Conservation (phyloP, 37 sponge, comb jelly and placozoan species). For the Tethya wilhelma region DNA sequence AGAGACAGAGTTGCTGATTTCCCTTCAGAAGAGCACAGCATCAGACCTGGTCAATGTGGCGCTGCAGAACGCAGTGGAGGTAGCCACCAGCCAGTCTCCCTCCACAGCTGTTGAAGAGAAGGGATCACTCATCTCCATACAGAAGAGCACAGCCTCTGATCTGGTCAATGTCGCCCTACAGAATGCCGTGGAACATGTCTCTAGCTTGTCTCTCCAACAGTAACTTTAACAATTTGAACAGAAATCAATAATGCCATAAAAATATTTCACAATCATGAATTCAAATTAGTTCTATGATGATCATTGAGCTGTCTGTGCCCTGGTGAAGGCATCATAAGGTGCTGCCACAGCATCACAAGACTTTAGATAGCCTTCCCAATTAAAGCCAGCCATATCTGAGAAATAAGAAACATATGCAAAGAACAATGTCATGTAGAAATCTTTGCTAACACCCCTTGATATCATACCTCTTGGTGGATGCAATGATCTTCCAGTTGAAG, state of each 20-base stretch:
- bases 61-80: background rate
- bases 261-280: too few relatives aligned
- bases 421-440: background rate
- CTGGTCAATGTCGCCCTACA: background rate
- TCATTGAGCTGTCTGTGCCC: constrained; percentile 1
- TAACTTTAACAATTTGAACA: too few relatives aligned
- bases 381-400: constrained; percentile 16
- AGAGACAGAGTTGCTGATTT: too few relatives aligned
- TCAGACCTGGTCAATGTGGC: background rate
- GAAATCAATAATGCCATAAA: too few relatives aligned
- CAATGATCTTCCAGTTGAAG: constrained; percentile 12
- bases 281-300: too few relatives aligned
- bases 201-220: too few relatives aligned
- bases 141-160: constrained; percentile 15
- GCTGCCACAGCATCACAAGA: constrained; percentile 39
- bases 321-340: constrained; percentile 46
- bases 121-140: too few relatives aligned
- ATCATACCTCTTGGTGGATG: constrained; percentile 51
- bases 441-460: background rate
- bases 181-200: background rate
- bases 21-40: constrained; percentile 10
- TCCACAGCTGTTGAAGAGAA: too few relatives aligned
- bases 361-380: constrained; percentile 50
- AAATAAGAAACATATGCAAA: too few relatives aligned
- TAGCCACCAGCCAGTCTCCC: too few relatives aligned